Evolutionary conservation across 2,113 vertebrate species (phyloP).

Genomic region (Turdus rufiventris): DNA sequence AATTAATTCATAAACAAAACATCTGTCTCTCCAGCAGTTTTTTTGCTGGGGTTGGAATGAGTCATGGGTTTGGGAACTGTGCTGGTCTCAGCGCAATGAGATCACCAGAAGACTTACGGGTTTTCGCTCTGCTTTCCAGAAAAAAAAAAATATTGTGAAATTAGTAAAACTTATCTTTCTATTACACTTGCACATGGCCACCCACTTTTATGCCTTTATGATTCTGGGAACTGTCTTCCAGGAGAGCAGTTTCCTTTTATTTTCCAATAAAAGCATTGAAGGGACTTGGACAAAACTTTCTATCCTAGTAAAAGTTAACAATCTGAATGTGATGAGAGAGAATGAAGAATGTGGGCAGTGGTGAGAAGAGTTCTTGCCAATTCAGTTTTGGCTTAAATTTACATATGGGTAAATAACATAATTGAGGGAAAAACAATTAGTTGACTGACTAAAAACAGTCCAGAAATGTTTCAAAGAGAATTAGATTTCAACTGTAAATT

Average conservation of each 20-base stretch:
- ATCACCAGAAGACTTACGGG: background rate
- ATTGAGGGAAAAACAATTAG: background rate
- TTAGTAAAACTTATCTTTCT: background rate
- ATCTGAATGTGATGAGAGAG: background rate
- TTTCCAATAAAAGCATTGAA: background rate
- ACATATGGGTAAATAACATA: background rate
- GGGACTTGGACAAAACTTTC: background rate
- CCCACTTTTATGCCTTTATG: background rate
- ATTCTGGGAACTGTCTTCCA: background rate
- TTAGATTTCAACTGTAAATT: background rate
- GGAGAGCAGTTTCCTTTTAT: background rate
- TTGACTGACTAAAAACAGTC: background rate
- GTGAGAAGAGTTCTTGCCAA: background rate
- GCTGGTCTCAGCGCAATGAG: background rate
- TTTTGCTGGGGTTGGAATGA: background rate
- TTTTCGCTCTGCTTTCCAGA: background rate
- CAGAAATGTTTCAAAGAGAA: background rate
- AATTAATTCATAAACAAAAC: conserved; percentile 43
- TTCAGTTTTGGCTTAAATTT: background rate
- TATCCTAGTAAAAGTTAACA: background rate
- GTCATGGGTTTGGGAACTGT: conserved; percentile 17
- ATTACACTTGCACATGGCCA: background rate
- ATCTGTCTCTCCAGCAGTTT: background rate
- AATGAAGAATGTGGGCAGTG: background rate
- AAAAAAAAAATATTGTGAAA: background rate